Evolutionary conservation across 2,797 vertebrate species (phyloP), one percentile per base, ranked within the genome.

Genomic region (Mormyrus hasselquistii): DNA sequence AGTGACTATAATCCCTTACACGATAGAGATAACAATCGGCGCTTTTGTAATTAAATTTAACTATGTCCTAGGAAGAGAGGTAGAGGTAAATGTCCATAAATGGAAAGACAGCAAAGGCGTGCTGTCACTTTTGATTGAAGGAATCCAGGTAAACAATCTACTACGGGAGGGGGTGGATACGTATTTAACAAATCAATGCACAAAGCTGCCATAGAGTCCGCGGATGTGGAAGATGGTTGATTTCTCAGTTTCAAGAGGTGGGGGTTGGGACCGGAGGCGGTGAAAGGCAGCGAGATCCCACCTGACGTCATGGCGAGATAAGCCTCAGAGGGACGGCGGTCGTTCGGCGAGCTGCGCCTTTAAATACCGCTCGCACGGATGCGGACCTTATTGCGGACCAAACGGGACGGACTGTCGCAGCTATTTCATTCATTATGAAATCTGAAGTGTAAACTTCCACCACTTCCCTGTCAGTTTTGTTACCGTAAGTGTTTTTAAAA

Each of bases 301-400:
- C 87, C 49, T 92, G 89, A 93, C 92, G 92, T 93, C 92, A 93
- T 52, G 55, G 53, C 3, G 88, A 88, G 90, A 87, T 88, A 88
- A 88, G 59, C 79, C 87, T 73, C 59, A 14, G 55, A 49, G 89
- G 69, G 84, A 88, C 88, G 89, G 89, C 85, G 41, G 44, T 89
- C 34, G 69, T 87, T 89, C 79, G 65, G 88, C 84, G 59, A 65
- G 90, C 90, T 90, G 89, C 86, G 92, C 90, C 90, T 92, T 93
- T 92, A 93, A 92, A 93, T 91, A 89, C 69, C 69, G n/a, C 87
- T 87, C 47, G 86, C 73, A 89, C 90, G 82, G 90, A 44, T n/a
- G 76, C 76, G 19, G 76, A 92, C 86, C 88, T 90, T 50, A 34
- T n/a, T 89, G 92, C 76, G 49, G 84, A 83, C 25, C 76, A 47